Base-by-base conservation (phyloP, 2,113 vertebrate species). In the Paramisgurnus dabryanus region DNA sequence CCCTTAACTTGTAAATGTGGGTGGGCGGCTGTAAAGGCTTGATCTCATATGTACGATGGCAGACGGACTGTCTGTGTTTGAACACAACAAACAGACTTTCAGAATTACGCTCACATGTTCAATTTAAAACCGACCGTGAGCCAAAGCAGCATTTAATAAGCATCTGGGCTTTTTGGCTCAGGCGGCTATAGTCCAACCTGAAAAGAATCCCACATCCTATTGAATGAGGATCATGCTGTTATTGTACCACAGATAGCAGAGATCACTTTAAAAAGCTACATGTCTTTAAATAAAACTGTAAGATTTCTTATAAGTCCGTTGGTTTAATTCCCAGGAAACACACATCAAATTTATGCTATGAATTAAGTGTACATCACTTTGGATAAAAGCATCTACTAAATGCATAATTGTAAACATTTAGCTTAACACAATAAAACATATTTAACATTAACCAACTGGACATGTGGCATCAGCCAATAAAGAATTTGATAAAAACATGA, bases 101-200 rank as follows among this genome's bases (percentile, higher is more conserved):
- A 70, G 84, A 88, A 90, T 90, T 90, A 90, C 15, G 78, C 82
- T 87, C 82, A 68, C 80, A 81, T 90, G 89, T 90, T 90, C 88
- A 86, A 87, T 91, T 89, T 90, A 85, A 69, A 84, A 81, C 18
- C 6, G 8, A 61, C 67, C 12, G 76, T 77, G 84, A 85, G 85
- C 87, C 89, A 91, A 86, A 60, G 15, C 82, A 41, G 86, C 84
- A 89, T 89, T 91, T 89, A 90, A 89, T 84, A 87, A 89, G 89
- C 90, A 92, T 88, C 90, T 91, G 91, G 87, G 76, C 47, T 72
- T 80, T 89, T 87, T 91, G 92, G 90, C 90, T 89, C 74, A 2
- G 61, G 76, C 40, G 58, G 47, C 78, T 55, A 13, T 61, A 63
- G 39, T 75, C 53, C 9, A 79, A 61, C 73, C 27, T 5, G 80